Conservation (phyloP, 2,113 vertebrate genomes). For the Psilopsiagon aurifrons region DNA sequence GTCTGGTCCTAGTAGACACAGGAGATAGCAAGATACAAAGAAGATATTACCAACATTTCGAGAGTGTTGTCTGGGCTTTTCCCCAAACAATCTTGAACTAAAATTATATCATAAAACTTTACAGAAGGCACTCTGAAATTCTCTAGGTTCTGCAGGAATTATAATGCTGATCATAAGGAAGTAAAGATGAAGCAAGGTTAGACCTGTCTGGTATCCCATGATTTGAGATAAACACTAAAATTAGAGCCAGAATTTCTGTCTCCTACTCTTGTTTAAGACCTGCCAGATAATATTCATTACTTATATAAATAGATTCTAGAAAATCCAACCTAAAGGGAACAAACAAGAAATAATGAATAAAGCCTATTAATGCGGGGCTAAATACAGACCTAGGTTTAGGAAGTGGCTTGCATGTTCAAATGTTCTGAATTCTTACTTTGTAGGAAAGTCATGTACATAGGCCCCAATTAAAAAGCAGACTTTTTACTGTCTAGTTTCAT, state of each 20-base stretch:
- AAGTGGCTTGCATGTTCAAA: neutral
- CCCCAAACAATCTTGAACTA: neutral
- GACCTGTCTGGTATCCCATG: neutral
- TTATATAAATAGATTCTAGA: neutral
- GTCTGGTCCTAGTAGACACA: neutral
- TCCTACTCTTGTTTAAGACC: neutral
- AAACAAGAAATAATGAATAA: neutral
- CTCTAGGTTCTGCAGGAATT: neutral
- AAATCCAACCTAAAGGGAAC: neutral
- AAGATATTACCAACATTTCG: neutral
- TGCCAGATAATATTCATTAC: neutral
- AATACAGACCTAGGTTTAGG: neutral
- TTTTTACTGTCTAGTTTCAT: neutral
- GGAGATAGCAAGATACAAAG: neutral
- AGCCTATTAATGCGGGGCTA: neutral
- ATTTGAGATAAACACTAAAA: neutral
- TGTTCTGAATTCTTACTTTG: neutral
- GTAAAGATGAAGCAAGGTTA: neutral
- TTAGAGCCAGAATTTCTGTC: neutral
- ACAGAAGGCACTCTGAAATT: neutral
- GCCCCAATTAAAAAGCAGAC: neutral
- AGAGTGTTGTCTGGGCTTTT: neutral
- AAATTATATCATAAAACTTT: neutral
- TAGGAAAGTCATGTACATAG: fast-evolving
- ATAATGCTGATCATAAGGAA: neutral